Evolutionary conservation across 2,113 vertebrate genomes (phyloP), one percentile per base, ranked within the genome.

Genomic region (Daboia siamensis): DNA sequence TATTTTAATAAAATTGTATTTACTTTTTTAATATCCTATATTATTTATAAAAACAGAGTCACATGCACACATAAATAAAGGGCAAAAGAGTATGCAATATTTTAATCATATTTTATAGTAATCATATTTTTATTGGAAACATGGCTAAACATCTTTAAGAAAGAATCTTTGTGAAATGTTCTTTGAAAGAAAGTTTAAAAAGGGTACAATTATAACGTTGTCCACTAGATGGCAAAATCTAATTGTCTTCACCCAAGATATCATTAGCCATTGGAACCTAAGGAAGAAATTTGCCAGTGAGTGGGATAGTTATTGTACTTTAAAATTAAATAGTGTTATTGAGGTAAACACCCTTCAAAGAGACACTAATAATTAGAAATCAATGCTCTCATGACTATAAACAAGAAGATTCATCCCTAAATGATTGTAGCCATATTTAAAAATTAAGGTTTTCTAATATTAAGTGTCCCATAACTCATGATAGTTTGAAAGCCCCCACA

Each of bases 151-250:
- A 33, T 26, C 59, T 59, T 20, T 52, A 69, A 85, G 23, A 44
- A 90, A 69, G 21, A 7, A 88, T 69, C 8, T 46, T 69, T 21
- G 33, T 59, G 0, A 39, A 61, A 55, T 7, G 7, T 88, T 46
- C 4, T 46, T 15, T 24, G 15, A 0, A n/a, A 90, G 51, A 59
- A 55, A 51, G 15, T 74, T 20, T 8, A 21, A 39, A 15, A 39
- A 20, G 93, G 13, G 0, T 29, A 92, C 51, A 95, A 91, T 95
- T 93, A 92, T 90, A 61, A 29, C 0, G 2, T 48, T 92, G 93
- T 91, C 96, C 97, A 95, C 96, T 96, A 97, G 96, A 93, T 96
- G 96, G 96, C 96, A 95, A 96, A 89, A 69, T 69, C 80, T 59
- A 96, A 94, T 92, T 11, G 86, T 93, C 93, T 95, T 95, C 89